Percentiles rank a stretch among this genome's conserved stretches.
phyloP scores from a whole-genome alignment of 2,888 invertebrate species.

The Ametastegia equiseti region DNA sequence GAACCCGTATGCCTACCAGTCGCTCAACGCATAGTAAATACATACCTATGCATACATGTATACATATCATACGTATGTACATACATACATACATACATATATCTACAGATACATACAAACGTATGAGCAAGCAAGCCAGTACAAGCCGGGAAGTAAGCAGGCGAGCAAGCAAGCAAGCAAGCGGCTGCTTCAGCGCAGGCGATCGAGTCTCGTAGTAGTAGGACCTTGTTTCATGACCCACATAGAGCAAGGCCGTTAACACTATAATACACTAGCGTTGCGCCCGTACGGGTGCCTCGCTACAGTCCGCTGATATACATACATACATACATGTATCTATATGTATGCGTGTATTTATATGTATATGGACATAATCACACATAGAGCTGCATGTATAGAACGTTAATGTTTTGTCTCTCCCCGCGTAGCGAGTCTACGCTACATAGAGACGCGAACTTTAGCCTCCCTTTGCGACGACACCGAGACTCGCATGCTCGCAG shows the following conservation, averaged over 20 bases:
- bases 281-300: slow-evolving; percentile 61
- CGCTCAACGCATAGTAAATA: not conserved
- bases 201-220: slow-evolving; percentile 61
- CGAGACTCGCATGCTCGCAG: not conserved
- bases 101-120: too few species aligned
- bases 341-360: too few species aligned
- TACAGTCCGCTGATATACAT: not conserved
- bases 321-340: not conserved
- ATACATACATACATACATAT: too few species aligned
- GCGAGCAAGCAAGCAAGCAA: slow-evolving; percentile 18
- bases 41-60: not conserved
- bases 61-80: too few species aligned
- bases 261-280: slow-evolving; percentile 62
- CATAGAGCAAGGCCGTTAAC: slow-evolving; percentile 75
- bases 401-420: slow-evolving; percentile 3
- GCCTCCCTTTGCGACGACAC: slow-evolving; percentile 22
- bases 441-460: not conserved
- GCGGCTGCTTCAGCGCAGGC: not conserved
- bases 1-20: not conserved
- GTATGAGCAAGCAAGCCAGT: too few species aligned
- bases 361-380: too few species aligned
- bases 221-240: slow-evolving; percentile 76
- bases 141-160: too few species aligned
- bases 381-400: too few species aligned
- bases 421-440: not conserved